A percentile compares a stretch with the other conserved stretches of the same genome.
Evolutionary conservation across 1,140 invertebrate species (phyloP).

Genomic region (Cydia pomonella): DNA sequence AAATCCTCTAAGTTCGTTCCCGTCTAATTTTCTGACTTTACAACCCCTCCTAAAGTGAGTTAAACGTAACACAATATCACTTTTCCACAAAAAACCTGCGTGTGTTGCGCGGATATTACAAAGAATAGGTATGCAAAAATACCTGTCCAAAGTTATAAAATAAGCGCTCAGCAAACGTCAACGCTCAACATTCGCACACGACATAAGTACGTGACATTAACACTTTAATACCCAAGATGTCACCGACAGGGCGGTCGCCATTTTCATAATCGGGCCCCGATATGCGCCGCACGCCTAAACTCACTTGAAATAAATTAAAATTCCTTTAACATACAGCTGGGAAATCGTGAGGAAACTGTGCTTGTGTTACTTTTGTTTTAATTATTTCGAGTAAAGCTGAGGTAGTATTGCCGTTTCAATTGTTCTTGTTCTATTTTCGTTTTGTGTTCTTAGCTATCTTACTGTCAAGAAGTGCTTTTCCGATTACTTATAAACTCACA

Average conservation of each 20-base stretch:
- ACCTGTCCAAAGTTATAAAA: neutral
- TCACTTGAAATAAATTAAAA: conserved; percentile 47
- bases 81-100: too few species aligned
- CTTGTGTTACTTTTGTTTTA: conserved; percentile 29
- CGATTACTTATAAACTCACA: too few species aligned
- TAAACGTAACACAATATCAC: too few species aligned
- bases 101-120: too few species aligned
- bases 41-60: too few species aligned
- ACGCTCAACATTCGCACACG: neutral
- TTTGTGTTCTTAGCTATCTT: neutral
- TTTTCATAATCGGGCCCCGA: conserved; percentile 31
- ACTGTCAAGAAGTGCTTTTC: too few species aligned
- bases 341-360: conserved; percentile 44
- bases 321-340: conserved; percentile 43
- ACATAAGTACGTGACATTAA: conserved; percentile 28
- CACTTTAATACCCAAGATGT: conserved; percentile 30
- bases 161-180: neutral
- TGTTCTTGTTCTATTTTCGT: neutral
- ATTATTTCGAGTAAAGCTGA: neutral
- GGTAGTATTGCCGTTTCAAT: neutral
- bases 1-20: too few species aligned
- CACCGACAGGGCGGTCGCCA: conserved; percentile 24
- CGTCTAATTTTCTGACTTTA: too few species aligned
- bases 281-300: conserved; percentile 37
- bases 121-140: too few species aligned